Percentiles rank a stretch among this genome's conserved stretches.
Conservation (phyloP, 2,113 vertebrate genomes). For the Puntigrus tetrazona region DNA sequence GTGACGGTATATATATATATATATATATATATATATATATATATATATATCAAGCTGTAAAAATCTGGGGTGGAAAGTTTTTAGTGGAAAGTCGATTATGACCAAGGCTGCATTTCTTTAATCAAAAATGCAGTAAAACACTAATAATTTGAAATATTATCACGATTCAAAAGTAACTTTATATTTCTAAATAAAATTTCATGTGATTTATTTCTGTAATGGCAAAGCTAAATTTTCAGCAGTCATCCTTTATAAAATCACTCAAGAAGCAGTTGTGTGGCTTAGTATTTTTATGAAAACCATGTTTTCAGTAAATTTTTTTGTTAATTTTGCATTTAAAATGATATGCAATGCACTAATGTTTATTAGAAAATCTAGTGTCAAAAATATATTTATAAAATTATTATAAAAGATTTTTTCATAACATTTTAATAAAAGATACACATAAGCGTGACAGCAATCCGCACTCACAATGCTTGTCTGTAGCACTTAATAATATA, state of each 20-base stretch:
- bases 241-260: neutral
- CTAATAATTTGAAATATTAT: neutral
- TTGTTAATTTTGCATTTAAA: too few relatives aligned
- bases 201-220: neutral
- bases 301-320: neutral
- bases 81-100: neutral
- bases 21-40: too few relatives aligned
- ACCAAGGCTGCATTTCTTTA: neutral
- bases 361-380: neutral
- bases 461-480: neutral
- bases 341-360: neutral
- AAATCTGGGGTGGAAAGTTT: neutral
- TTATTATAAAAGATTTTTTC: neutral
- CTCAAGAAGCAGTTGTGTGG: neutral
- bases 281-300: neutral
- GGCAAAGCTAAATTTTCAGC: neutral
- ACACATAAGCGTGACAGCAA: neutral
- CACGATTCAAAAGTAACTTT: neutral
- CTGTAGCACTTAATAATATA: neutral
- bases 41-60: too few relatives aligned
- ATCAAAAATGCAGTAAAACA: neutral
- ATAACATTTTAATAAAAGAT: neutral
- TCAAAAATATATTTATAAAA: neutral
- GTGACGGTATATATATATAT: neutral
- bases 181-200: neutral